Percentiles rank a stretch among this genome's conserved stretches.
Conservation (phyloP, 2,888 invertebrate genomes). For the Mallateleia sp. region DNA sequence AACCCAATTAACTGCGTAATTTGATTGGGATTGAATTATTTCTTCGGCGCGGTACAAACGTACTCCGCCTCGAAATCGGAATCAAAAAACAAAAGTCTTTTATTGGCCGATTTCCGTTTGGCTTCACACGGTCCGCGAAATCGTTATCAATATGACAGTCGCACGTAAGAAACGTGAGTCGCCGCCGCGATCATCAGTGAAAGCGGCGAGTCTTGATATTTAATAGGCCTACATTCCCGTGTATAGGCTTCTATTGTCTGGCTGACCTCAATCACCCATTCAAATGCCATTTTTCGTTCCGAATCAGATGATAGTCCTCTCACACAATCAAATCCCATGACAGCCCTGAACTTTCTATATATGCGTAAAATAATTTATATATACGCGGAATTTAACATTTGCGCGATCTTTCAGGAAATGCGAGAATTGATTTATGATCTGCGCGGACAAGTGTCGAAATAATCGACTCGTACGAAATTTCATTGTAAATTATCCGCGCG, state of each 20-base stretch:
- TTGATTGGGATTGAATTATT: not conserved
- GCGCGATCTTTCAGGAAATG: conserved; percentile 45
- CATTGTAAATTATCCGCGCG: too few relatives aligned
- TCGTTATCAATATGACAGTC: conserved; percentile 50
- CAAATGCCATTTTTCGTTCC: conserved; percentile 78
- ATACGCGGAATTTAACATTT: conserved; percentile 65
- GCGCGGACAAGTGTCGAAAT: not conserved
- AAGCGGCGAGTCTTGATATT: conserved; percentile 76
- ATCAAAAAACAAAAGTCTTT: conserved; percentile 6
- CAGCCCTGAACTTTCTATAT: conserved; percentile 73
- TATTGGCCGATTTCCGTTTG: conserved; percentile 20
- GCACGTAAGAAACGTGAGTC: conserved; percentile 62
- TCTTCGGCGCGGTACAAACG: not conserved
- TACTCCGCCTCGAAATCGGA: not conserved
- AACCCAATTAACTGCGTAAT: not conserved
- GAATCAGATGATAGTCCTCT: conserved; percentile 73
- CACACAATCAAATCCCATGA: conserved; percentile 75
- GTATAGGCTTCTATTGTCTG: conserved; percentile 70
- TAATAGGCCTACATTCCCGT: conserved; percentile 75
- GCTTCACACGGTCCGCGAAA: conserved; percentile 25
- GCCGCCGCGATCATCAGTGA: conserved; percentile 75
- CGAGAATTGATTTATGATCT: conserved; percentile 68
- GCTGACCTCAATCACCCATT: conserved; percentile 77
- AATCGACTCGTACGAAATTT: too few relatives aligned
- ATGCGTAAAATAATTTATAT: conserved; percentile 61